Evolutionary conservation across 2,888 invertebrate species (phyloP).

Genomic region (Cyrtodaria siliqua): DNA sequence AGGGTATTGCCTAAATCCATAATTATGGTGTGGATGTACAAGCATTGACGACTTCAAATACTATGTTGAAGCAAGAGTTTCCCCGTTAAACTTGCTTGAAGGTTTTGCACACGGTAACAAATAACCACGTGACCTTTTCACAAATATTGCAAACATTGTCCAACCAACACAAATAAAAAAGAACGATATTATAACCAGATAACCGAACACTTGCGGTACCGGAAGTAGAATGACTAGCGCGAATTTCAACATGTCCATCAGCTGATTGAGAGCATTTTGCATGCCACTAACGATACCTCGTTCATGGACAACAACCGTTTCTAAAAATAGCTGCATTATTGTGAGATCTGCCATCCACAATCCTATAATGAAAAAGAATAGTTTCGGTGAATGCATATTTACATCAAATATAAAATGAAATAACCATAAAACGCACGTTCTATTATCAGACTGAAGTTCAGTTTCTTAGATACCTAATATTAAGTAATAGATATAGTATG

Average conservation of each 20-base stretch:
- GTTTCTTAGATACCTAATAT: no score
- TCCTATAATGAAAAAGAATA: constrained; percentile 73
- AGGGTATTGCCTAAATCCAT: no score
- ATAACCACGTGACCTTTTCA: constrained; percentile 52
- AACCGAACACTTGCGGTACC: constrained; percentile 85
- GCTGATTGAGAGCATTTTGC: constrained; percentile 86
- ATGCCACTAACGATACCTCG: constrained; percentile 86
- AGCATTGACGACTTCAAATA: no score
- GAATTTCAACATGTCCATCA: constrained; percentile 86
- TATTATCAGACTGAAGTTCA: no score
- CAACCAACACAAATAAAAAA: constrained; percentile 66
- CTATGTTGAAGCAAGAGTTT: no score
- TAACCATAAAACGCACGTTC: no score
- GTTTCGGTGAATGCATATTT: no score
- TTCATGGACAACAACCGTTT: constrained; percentile 84
- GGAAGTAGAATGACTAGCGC: constrained; percentile 85
- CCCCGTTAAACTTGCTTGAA: no score
- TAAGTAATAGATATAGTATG: no score
- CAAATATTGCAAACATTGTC: constrained; percentile 60
- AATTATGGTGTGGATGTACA: no score
- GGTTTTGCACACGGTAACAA: constrained; percentile 43
- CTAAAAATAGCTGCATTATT: constrained; percentile 86
- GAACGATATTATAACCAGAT: constrained; percentile 85
- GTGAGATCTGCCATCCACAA: constrained; percentile 86
- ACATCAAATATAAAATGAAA: no score